Evolutionary conservation across 2,888 invertebrate genomes (phyloP).

Genomic region (Metallyticus violacea): DNA sequence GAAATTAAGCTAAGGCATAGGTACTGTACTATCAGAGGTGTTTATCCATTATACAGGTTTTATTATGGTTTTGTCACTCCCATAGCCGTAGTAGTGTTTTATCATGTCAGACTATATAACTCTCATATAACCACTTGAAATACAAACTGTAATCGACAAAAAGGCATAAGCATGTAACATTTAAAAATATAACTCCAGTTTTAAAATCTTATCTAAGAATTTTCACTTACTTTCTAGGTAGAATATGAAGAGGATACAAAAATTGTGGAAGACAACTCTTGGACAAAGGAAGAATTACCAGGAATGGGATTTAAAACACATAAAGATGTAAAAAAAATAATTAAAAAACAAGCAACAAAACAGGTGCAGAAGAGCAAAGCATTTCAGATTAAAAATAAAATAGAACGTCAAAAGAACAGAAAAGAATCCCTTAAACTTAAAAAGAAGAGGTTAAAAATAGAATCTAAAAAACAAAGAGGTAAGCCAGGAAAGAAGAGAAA

Average conservation of each 20-base stretch:
- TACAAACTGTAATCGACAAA: no score
- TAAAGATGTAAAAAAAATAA: conserved; percentile 66
- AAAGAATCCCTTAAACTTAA: conserved; percentile 58
- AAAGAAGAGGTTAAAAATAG: conserved; percentile 31
- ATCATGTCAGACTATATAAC: no score
- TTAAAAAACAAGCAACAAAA: conserved; percentile 69
- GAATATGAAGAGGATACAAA: conserved; percentile 34
- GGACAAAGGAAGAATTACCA: conserved; percentile 43
- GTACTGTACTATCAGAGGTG: no score
- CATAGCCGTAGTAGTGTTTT: no score
- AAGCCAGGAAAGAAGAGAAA: conserved; percentile 14
- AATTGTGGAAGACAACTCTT: not conserved
- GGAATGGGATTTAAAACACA: conserved; percentile 57
- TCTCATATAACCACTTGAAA: no score
- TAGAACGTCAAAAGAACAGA: conserved; percentile 66
- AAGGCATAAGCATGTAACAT: no score
- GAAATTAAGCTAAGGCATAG: no score
- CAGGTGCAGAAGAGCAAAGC: conserved; percentile 74
- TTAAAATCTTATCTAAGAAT: no score
- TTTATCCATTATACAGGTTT: no score
- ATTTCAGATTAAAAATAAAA: conserved; percentile 69
- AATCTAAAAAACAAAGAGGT: conserved; percentile 9
- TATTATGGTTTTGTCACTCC: no score
- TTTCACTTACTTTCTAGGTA: conserved; percentile 34
- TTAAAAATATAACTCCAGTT: no score